A percentile compares a stretch with the other conserved stretches of the same genome.
Evolutionary conservation across 1,140 invertebrate species (phyloP).

Genomic region (Vanessa tameamea): DNA sequence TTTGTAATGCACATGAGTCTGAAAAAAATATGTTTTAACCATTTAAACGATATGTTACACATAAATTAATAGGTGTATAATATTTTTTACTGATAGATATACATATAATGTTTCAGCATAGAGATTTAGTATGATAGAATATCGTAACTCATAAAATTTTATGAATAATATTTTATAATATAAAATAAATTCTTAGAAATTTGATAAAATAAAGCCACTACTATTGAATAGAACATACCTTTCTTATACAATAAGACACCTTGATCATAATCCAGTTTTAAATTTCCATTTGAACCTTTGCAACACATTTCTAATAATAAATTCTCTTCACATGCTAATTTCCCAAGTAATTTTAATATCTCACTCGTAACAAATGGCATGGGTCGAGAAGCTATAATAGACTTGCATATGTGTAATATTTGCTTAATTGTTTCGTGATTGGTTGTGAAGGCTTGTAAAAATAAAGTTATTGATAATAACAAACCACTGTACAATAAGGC

Average conservation of each 20-base stretch:
- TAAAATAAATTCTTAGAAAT: slow-evolving; percentile 4
- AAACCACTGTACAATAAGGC: slow-evolving; percentile 62
- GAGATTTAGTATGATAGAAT: too few relatives aligned
- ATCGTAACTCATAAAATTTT: not conserved
- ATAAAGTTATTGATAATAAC: slow-evolving; percentile 44
- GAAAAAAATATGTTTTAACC: slow-evolving; percentile 30
- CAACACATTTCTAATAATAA: slow-evolving; percentile 38
- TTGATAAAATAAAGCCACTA: slow-evolving; percentile 17
- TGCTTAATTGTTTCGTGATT: slow-evolving; percentile 16
- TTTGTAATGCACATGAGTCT: slow-evolving; percentile 65
- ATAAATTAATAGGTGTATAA: too few relatives aligned
- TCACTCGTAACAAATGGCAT: slow-evolving; percentile 46
- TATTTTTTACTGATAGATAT: too few relatives aligned
- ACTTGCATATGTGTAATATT: slow-evolving; percentile 43
- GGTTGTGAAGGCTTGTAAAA: slow-evolving; percentile 29
- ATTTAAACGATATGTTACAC: too few relatives aligned
- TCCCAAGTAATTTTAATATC: slow-evolving; percentile 35
- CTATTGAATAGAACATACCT: slow-evolving; percentile 42
- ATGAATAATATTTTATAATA: too few relatives aligned
- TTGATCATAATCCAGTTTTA: slow-evolving; percentile 66
- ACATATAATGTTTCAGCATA: not conserved
- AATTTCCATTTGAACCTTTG: slow-evolving; percentile 45
- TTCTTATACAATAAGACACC: slow-evolving; percentile 59
- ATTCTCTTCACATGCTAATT: slow-evolving; percentile 1
- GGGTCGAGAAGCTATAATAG: slow-evolving; percentile 48